Conservation (phyloP, 2,888 invertebrate species). For the Sesamia inferens region DNA sequence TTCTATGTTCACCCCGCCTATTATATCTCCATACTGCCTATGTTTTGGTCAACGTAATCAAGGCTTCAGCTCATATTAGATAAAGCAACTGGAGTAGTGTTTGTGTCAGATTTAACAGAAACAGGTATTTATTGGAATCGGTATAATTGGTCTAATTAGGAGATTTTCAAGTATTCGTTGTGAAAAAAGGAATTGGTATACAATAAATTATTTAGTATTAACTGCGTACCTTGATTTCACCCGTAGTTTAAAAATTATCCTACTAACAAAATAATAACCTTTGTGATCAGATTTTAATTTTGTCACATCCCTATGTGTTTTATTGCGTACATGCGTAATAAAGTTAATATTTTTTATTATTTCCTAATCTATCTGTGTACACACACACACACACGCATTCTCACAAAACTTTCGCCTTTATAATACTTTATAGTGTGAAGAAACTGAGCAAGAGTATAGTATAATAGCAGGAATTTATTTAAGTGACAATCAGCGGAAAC, state of each 20-base stretch:
- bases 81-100: constrained; percentile 22
- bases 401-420: too few relatives aligned
- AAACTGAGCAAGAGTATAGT: not conserved
- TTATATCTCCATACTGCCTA: not conserved
- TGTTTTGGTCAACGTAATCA: constrained; percentile 2
- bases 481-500: not conserved
- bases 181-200: not conserved
- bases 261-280: too few relatives aligned
- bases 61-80: constrained; percentile 1
- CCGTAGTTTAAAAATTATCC: too few relatives aligned
- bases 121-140: too few relatives aligned
- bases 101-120: constrained; percentile 23
- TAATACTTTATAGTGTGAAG: too few relatives aligned
- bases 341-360: too few relatives aligned
- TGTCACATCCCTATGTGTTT: too few relatives aligned
- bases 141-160: not conserved
- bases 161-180: not conserved
- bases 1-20: not conserved
- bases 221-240: too few relatives aligned
- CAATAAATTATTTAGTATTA: not conserved
- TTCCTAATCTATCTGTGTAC: too few relatives aligned
- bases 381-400: too few relatives aligned
- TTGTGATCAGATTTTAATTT: too few relatives aligned
- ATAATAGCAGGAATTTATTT: not conserved
- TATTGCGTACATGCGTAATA: too few relatives aligned